Conservation (phyloP, 2,797 vertebrate species). For the Martes flavigula region DNA sequence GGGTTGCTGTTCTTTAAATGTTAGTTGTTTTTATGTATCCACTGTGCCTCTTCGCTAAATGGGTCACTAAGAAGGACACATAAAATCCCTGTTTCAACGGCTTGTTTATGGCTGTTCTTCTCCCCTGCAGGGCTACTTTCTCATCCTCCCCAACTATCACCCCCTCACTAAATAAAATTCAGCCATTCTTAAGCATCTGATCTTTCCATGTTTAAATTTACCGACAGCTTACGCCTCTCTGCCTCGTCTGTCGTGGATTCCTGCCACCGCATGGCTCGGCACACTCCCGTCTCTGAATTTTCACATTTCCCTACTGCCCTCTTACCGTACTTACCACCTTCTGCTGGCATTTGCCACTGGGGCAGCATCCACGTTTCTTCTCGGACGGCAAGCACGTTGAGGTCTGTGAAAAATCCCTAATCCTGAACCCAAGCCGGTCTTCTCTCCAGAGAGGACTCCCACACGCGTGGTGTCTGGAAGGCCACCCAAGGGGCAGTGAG, state of each 20-base stretch:
- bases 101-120: background rate
- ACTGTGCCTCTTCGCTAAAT: background rate
- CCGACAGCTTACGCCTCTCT: background rate
- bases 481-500: background rate
- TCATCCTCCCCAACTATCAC: background rate
- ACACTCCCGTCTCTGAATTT: background rate
- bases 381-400: background rate
- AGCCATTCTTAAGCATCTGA: background rate
- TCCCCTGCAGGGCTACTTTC: background rate
- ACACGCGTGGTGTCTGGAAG: accelerated
- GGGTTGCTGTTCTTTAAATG: background rate
- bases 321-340: background rate
- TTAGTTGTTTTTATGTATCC: background rate
- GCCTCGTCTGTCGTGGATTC: background rate
- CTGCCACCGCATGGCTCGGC: background rate
- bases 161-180: background rate
- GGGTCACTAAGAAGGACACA: background rate
- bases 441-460: background rate
- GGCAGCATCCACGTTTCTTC: background rate
- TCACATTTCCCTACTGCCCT: background rate
- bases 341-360: background rate
- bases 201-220: background rate
- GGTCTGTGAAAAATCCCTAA: background rate
- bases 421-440: background rate
- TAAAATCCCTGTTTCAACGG: background rate